Base-by-base conservation (phyloP, 2,888 invertebrate genomes). In the Apocheima hispidaria region DNA sequence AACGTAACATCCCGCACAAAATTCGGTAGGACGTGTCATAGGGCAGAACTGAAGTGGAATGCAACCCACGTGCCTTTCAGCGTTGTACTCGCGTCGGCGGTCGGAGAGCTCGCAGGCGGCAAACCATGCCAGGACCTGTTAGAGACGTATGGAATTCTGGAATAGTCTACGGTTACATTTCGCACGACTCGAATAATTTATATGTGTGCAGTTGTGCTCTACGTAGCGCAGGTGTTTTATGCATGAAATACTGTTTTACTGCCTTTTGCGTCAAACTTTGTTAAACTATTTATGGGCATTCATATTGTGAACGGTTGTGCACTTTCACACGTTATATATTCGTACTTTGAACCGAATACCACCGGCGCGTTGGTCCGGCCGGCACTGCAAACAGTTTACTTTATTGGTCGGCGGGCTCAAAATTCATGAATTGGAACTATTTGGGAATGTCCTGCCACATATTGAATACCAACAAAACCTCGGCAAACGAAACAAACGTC, bases 1-100 rank as follows among this genome's bases (percentile, higher is more conserved):
- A 80, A 76, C 64, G 65, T 62, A 67, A 67, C 68, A 71, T 74
- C 68, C 63, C 71, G 73, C 70, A 70, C 74, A 76, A 78, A 76
- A 72, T 76, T 76, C 68, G 65, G 69, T 68, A 73, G 77, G 76
- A 82, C 82, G 80, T 81, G 78, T 81, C 68, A 81, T 83, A 75
- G 83, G 73, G 78, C 78, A 75, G 82, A 77, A 79, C 73, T 74
- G 74, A 77, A 80, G 82, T 84, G 86, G 86, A 88, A 89, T 89
- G 86, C 83, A 79, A 79, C 75, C 81, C 77, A 79, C 81, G 79
- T 78, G 83, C 82, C 79, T 57, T 62, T 62, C 61, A 48, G 75
- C 75, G 77, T 75, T 81, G 80, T 83, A 80, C 81, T 80, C 79
- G 72, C 77, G 82, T 72, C 74, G 77, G 81, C 78, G 83, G 84